These are phyloP conservation scores for Callospermophilus lateralis DNA, from an alignment of 2,113 vertebrate species.

Conservation along the genomic window DNA sequence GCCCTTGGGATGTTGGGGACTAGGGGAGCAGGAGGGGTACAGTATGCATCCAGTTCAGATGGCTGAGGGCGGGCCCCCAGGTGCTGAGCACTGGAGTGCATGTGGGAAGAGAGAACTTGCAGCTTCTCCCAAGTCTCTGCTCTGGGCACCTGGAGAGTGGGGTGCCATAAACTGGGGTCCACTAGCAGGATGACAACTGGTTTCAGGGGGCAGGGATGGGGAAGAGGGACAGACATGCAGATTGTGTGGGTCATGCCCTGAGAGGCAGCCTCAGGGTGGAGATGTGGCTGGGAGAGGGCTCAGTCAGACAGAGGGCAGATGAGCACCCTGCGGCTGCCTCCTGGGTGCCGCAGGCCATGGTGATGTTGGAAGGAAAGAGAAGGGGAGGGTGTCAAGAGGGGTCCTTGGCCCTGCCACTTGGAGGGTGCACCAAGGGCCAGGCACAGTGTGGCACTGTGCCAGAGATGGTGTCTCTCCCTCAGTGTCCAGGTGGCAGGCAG, in stretches of 20 bases:
- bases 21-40: no score
- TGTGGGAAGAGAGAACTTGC: no score
- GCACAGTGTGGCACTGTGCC: fast-evolving
- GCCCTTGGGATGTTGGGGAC: fast-evolving
- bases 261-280: fast-evolving
- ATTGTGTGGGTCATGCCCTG: neutral
- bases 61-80: neutral
- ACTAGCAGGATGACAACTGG: neutral
- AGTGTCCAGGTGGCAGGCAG: neutral
- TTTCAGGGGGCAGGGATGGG: neutral
- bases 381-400: no score
- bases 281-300: no score
- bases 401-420: no score
- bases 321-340: fast-evolving
- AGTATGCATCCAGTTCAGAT: fast-evolving
- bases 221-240: neutral
- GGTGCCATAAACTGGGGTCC: no score
- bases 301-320: neutral
- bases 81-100: fast-evolving
- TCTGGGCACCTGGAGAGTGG: neutral
- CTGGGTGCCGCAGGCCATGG: neutral
- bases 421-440: neutral
- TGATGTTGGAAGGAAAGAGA: neutral
- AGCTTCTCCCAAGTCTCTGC: neutral
- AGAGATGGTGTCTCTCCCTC: fast-evolving